phyloP scores from a whole-genome alignment of 2,113 vertebrate genomes.

The Catharus minimus region DNA sequence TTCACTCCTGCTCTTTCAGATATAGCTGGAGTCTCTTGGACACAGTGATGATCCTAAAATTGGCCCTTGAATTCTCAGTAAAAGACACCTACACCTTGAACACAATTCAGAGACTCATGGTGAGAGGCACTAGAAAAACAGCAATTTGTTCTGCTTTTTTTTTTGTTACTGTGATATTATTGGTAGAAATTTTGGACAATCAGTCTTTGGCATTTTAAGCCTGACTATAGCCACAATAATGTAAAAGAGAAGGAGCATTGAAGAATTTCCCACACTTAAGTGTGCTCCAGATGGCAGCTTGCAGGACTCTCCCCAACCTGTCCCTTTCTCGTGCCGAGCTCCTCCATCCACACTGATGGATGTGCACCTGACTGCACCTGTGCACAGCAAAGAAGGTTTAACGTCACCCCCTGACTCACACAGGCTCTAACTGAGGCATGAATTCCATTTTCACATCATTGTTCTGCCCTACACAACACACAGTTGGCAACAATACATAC shows the following conservation, averaged over 20 bases:
- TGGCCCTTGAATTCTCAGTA: neutral
- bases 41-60: neutral
- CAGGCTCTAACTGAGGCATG: neutral
- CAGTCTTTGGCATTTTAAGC: neutral
- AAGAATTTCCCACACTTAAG: neutral
- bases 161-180: neutral
- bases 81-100: neutral
- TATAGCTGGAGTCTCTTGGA: neutral
- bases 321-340: neutral
- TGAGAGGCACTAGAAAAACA: neutral
- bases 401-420: neutral
- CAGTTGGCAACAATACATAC: neutral
- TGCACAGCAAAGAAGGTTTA: neutral
- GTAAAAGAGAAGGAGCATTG: neutral
- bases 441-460: neutral
- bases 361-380: neutral
- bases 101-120: neutral
- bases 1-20: neutral
- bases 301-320: neutral
- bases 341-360: neutral
- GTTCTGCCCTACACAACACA: neutral
- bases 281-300: neutral
- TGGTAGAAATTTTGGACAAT: neutral
- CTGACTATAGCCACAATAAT: neutral
- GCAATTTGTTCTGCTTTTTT: neutral